These are phyloP conservation scores for Drosophila pseudotalamancana DNA, from an alignment of 2,888 invertebrate species.

Conservation along the genomic window DNA sequence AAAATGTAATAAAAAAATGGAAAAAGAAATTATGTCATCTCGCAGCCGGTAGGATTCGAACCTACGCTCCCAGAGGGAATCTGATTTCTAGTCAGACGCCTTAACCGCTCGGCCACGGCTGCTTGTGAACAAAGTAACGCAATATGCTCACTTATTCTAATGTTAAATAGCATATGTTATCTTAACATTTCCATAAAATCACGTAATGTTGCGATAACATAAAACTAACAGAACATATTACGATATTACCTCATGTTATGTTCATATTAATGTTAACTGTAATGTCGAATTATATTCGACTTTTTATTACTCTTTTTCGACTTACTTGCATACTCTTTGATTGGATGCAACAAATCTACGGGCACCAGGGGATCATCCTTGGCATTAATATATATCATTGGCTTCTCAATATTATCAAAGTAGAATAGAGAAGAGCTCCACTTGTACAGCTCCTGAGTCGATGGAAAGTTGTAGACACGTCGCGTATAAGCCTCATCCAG, in stretches of 20 bases:
- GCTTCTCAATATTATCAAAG: slow-evolving; percentile 90
- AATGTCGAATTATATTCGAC: background rate
- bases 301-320: slow-evolving; percentile 8
- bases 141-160: slow-evolving; percentile 4
- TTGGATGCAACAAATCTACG: slow-evolving; percentile 89
- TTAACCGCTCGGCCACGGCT: slow-evolving; percentile 85
- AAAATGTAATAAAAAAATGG: slow-evolving; percentile 14
- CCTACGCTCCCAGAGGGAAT: slow-evolving; percentile 85
- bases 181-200: slow-evolving; percentile 11
- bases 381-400: slow-evolving; percentile 96
- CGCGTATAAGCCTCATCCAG: slow-evolving; percentile 95
- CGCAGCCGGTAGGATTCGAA: slow-evolving; percentile 84
- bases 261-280: background rate
- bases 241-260: background rate
- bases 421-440: slow-evolving; percentile 94
- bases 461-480: slow-evolving; percentile 90
- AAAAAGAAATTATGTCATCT: background rate
- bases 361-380: slow-evolving; percentile 97
- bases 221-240: slow-evolving; percentile 6
- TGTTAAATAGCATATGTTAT: background rate
- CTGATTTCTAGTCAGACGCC: slow-evolving; percentile 85
- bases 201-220: slow-evolving; percentile 22
- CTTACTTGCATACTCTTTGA: slow-evolving; percentile 91
- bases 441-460: slow-evolving; percentile 91
- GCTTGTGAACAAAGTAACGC: slow-evolving; percentile 47